Conservation (phyloP, 2,113 vertebrate genomes). For the Sterna hirundo region DNA sequence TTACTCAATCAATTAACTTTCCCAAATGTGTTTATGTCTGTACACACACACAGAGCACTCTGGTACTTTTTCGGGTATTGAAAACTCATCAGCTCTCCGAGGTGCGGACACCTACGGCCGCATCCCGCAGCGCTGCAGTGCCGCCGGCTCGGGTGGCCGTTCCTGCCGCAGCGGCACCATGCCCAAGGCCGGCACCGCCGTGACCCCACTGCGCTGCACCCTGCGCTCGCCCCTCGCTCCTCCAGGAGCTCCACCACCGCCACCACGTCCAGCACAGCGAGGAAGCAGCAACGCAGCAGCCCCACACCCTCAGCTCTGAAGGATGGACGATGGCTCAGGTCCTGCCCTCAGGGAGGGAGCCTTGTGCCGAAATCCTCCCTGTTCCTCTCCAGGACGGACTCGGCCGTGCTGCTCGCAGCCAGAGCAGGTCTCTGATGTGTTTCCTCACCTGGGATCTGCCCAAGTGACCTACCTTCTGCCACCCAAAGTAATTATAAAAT, state of each 20-base stretch:
- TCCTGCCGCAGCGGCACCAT: not conserved
- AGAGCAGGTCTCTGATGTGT: not conserved
- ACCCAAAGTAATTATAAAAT: not conserved
- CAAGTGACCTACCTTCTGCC: not conserved
- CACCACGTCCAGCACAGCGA: not conserved
- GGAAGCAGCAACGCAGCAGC: not conserved
- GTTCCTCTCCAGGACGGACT: not conserved
- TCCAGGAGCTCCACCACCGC: not conserved
- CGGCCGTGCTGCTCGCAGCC: accelerated
- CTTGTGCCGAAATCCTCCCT: not conserved
- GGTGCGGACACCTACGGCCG: accelerated
- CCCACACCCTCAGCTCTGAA: not conserved
- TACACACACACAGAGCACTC: not conserved
- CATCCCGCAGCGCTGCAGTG: not conserved
- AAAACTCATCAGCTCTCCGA: not conserved
- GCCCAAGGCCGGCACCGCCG: accelerated
- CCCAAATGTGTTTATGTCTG: not conserved
- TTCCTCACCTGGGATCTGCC: not conserved
- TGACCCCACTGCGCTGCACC: accelerated
- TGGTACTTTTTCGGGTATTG: not conserved
- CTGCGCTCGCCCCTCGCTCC: accelerated
- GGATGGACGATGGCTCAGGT: not conserved
- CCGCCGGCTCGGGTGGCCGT: not conserved
- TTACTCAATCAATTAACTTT: not conserved
- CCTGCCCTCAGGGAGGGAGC: not conserved